A percentile compares a stretch with the other conserved stretches of the same genome.
Conservation (phyloP, 2,888 invertebrate genomes). For the Pomacea canaliculata region DNA sequence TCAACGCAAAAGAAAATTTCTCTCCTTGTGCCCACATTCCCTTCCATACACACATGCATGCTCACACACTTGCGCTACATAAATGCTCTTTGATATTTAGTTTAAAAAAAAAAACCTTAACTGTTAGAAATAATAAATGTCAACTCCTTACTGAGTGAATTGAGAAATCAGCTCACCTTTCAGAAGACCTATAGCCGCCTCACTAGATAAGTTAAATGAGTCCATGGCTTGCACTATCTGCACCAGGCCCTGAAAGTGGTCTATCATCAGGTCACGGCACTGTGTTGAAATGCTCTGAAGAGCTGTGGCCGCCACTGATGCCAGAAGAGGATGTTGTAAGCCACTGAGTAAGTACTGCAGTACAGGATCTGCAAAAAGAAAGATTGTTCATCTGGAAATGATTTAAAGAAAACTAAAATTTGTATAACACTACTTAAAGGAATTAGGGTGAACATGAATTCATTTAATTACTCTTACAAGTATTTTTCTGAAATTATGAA, state of each 20-base stretch:
- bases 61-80: too few relatives aligned
- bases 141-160: too few relatives aligned
- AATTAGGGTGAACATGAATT: not conserved
- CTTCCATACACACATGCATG: too few relatives aligned
- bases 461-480: not conserved
- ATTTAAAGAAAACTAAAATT: not conserved
- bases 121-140: too few relatives aligned
- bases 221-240: conserved; percentile 67
- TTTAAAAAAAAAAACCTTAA: too few relatives aligned
- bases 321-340: conserved; percentile 61
- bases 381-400: too few relatives aligned
- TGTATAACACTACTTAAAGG: not conserved
- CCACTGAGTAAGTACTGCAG: conserved; percentile 81
- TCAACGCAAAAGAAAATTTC: too few relatives aligned
- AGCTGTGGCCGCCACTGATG: conserved; percentile 83
- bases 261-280: conserved; percentile 84
- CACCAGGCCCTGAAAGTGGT: conserved; percentile 81
- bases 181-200: conserved; percentile 65
- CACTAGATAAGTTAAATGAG: conserved; percentile 63
- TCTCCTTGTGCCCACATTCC: too few relatives aligned
- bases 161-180: conserved; percentile 52
- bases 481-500: too few relatives aligned
- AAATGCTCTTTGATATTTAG: too few relatives aligned
- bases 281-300: conserved; percentile 87
- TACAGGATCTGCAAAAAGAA: conserved; percentile 76